Percentiles rank a stretch among this genome's conserved stretches.
phyloP scores from a whole-genome alignment of 2,888 invertebrate species.

The Odontothrips loti region DNA sequence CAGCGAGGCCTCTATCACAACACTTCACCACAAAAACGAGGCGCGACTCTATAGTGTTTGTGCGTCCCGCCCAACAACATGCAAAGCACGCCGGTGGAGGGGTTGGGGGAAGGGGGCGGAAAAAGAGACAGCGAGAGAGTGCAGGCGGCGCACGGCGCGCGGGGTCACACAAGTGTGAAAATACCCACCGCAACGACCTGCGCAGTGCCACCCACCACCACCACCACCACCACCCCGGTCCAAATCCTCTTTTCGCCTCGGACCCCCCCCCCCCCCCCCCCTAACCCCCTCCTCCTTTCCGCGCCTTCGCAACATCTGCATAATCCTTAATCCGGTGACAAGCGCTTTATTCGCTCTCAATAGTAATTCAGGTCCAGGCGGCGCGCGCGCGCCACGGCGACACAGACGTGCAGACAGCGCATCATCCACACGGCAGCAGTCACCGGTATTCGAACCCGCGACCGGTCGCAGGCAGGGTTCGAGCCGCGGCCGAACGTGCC shows the following conservation, averaged over 20 bases:
- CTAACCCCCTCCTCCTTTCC: neutral
- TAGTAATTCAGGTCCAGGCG: slow-evolving; percentile 13
- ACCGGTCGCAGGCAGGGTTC: neutral
- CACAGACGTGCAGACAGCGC: neutral
- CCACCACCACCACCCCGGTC: neutral
- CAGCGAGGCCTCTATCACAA: too few relatives aligned
- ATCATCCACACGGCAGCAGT: neutral
- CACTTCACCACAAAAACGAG: too few relatives aligned
- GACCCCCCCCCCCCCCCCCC: neutral
- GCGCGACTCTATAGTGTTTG: too few relatives aligned
- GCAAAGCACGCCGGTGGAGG: neutral
- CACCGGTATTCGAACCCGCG: too few relatives aligned
- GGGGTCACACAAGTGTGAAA: slow-evolving; percentile 23
- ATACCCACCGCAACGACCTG: slow-evolving; percentile 18
- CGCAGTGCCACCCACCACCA: neutral
- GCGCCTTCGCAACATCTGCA: neutral
- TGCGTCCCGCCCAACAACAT: too few relatives aligned
- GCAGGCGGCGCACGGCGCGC: neutral
- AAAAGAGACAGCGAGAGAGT: neutral
- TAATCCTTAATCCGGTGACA: slow-evolving; percentile 13
- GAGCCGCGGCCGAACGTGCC: neutral
- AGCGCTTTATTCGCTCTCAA: neutral
- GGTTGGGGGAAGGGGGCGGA: neutral
- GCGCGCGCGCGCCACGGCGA: neutral
- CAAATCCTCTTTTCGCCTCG: slow-evolving; percentile 14